phyloP scores from a whole-genome alignment of 2,888 invertebrate species.

The Orthosia cruda region DNA sequence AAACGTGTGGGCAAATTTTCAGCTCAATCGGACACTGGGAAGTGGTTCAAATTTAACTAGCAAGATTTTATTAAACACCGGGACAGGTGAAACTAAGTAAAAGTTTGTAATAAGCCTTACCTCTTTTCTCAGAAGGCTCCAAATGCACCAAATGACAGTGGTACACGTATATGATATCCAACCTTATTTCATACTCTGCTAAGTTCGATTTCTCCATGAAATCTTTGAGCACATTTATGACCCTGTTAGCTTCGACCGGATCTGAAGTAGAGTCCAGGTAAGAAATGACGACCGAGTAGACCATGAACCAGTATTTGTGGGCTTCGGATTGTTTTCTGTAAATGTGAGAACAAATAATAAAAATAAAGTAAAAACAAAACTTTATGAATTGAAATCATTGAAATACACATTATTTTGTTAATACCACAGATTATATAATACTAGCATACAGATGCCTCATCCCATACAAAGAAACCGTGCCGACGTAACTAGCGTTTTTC shows the following conservation, averaged over 20 bases:
- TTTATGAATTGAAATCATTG: too few relatives aligned
- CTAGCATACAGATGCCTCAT: too few relatives aligned
- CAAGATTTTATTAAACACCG: too few relatives aligned
- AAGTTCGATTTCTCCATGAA: slow-evolving; percentile 96
- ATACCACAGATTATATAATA: too few relatives aligned
- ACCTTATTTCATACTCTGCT: slow-evolving; percentile 95
- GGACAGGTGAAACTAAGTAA: too few relatives aligned
- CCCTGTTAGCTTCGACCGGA: slow-evolving; percentile 72
- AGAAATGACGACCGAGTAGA: slow-evolving; percentile 94
- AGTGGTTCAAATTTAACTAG: too few relatives aligned
- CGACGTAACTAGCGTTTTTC: too few relatives aligned
- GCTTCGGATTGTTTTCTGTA: slow-evolving; percentile 93
- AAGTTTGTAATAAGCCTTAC: slow-evolving; percentile 82
- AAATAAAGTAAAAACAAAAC: too few relatives aligned
- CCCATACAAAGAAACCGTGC: too few relatives aligned
- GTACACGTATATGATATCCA: slow-evolving; percentile 95
- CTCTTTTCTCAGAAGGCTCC: slow-evolving; percentile 83
- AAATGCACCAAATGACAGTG: slow-evolving; percentile 95
- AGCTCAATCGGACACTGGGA: too few relatives aligned
- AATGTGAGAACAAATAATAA: not conserved
- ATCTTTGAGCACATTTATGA: slow-evolving; percentile 93
- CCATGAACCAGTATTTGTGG: slow-evolving; percentile 97
- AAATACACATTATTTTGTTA: too few relatives aligned
- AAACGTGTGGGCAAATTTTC: too few relatives aligned
- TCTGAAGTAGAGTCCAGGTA: slow-evolving; percentile 85